Base-by-base conservation (phyloP, 2,888 invertebrate species). In the Leptothorax acervorum region DNA sequence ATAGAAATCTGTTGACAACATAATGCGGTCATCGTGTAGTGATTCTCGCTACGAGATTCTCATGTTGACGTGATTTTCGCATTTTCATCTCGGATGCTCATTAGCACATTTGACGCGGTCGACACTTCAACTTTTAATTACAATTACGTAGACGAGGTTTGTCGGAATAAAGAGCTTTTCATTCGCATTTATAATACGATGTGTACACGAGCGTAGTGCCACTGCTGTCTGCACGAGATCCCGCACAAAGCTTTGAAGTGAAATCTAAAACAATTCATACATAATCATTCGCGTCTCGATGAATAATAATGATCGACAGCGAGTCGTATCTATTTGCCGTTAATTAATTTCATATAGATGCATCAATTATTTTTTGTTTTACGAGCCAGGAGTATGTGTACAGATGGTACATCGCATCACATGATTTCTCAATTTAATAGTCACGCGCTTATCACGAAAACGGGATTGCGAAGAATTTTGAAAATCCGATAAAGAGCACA, bases 301-400 rank as follows among this genome's bases (percentile, higher is more conserved):
- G 82, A 88, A 85, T 85, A 87, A 86, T 83, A 87, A 86, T 88
- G 71, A 53, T 39, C 66, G 82, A 82, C 68, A 84, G 23, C 6
- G 23, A 45, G 45, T 62, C 45, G 62, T 39, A 31, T 55, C 71
- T 66, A 60, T 76, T 57, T 12, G 48, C 53, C 48, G 63, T 82
- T 90, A 87, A 88, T 90, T 90, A 86, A 89, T 90, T 86, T 83
- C 63, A 28, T 65, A 51, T 71, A 73, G 23, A 23, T 23, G 23
- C 78, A 82, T 90, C 88, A 85, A 88, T 90, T 82, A 86, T 89
- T 88, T 86, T 86, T 88, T 90, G 83, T 86, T 39, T 28, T 3
- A 51, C 42, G 9, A 28, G 2, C 4, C 8, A 23, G 15, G 48
- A 18, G 4, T 23, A 11, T 28, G 6, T 23, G n/a, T 2, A 42